Percentiles rank a stretch among this genome's conserved stretches.
phyloP scores from a whole-genome alignment of 2,888 invertebrate genomes.

The Hesperia comma region DNA sequence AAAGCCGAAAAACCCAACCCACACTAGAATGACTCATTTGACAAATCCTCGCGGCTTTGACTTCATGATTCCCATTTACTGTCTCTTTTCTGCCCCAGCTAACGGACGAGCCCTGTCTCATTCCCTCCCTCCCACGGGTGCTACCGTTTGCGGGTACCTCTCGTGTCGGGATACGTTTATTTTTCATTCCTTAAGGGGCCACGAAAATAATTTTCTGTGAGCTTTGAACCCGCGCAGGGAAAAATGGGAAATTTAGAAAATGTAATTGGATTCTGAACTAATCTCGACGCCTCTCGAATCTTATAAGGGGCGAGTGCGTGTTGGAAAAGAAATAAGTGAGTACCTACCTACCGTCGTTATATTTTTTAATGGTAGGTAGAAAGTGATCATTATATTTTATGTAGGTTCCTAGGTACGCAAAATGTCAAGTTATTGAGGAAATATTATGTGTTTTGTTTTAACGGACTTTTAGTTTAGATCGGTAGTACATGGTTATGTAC shows the following conservation, averaged over 20 bases:
- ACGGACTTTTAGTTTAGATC: not conserved
- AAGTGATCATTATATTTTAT: not conserved
- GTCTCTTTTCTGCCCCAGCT: constrained; percentile 50
- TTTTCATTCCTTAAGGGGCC: constrained; percentile 79
- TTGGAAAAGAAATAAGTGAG: constrained; percentile 58
- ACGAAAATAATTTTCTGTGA: constrained; percentile 82
- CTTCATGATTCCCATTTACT: constrained; percentile 44
- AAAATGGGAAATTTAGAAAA: constrained; percentile 80
- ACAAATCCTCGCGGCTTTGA: constrained; percentile 59
- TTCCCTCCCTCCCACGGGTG: constrained; percentile 40
- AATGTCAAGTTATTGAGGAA: not conserved
- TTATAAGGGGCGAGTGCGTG: constrained; percentile 65
- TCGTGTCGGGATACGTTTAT: constrained; percentile 68
- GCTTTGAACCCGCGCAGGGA: constrained; percentile 78
- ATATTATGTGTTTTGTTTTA: not conserved
- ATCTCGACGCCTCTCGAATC: constrained; percentile 74
- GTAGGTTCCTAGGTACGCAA: no score
- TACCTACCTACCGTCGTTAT: not conserved
- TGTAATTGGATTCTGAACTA: constrained; percentile 81
- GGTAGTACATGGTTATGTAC: no score
- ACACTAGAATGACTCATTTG: constrained; percentile 63
- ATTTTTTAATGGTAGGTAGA: not conserved
- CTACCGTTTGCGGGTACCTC: constrained; percentile 42
- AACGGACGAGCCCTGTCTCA: constrained; percentile 47
- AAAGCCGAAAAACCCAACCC: constrained; percentile 49